Evolutionary conservation across 2,113 vertebrate genomes (phyloP).

Genomic region (Siniperca chuatsi): DNA sequence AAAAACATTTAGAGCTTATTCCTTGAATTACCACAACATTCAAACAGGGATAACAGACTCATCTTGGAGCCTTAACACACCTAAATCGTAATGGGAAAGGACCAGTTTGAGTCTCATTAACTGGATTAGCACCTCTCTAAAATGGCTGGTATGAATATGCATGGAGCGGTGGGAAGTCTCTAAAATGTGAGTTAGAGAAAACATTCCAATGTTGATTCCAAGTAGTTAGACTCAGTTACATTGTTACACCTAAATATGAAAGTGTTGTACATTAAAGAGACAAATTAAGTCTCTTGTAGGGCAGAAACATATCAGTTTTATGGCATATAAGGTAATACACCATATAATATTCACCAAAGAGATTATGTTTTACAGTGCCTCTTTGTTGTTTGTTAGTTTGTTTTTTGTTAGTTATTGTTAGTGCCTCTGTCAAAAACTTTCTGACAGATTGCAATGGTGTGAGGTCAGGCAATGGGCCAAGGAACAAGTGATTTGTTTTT

Average conservation of each 20-base stretch:
- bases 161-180: conserved; percentile 70
- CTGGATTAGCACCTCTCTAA: conserved; percentile 79
- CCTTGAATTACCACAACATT: conserved; percentile 69
- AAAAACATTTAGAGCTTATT: conserved; percentile 76
- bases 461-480: too few relatives aligned
- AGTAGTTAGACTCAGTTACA: conserved; percentile 3
- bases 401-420: background rate
- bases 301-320: background rate
- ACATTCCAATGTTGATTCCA: conserved; percentile 17
- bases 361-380: background rate
- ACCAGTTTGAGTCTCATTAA: conserved; percentile 85
- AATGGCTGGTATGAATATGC: conserved; percentile 83
- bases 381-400: background rate
- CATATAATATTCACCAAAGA: background rate
- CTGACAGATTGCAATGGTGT: background rate
- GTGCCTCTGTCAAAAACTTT: background rate
- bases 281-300: background rate
- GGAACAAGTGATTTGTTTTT: background rate
- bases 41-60: conserved; percentile 84
- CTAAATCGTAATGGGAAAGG: conserved; percentile 78
- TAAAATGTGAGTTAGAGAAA: conserved; percentile 76
- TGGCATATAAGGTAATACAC: background rate
- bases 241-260: conserved; percentile 17
- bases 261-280: conserved; percentile 2
- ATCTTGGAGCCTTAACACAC: conserved; percentile 81